These are phyloP conservation scores for Phanerotoma sp. DNA, from an alignment of 2,888 invertebrate species.

Conservation along the genomic window DNA sequence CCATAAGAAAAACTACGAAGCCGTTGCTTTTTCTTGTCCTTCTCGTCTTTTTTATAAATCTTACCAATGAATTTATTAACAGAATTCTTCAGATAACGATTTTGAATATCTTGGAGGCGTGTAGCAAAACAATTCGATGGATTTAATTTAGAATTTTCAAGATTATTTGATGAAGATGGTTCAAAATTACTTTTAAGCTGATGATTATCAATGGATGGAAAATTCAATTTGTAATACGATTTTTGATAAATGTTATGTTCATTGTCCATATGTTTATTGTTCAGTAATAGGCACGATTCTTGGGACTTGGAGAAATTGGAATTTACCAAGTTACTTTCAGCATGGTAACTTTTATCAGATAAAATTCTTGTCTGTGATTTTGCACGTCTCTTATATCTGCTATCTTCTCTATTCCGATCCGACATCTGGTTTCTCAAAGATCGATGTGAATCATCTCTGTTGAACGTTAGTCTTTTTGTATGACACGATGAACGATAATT, in stretches of 20 bases:
- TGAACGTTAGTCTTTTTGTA: slow-evolving; percentile 36
- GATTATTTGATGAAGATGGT: slow-evolving; percentile 1
- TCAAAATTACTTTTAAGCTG: neutral
- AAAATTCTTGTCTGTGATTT: slow-evolving; percentile 51
- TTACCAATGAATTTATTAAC: slow-evolving; percentile 70
- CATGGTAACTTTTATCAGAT: slow-evolving; percentile 32
- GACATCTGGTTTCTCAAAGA: slow-evolving; percentile 48
- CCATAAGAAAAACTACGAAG: slow-evolving; percentile 75
- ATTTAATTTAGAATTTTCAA: slow-evolving; percentile 40
- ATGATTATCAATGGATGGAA: slow-evolving; percentile 5
- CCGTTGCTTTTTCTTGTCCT: slow-evolving; percentile 46
- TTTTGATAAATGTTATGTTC: too few relatives aligned
- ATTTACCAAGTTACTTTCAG: slow-evolving; percentile 44
- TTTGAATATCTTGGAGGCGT: slow-evolving; percentile 72
- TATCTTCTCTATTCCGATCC: slow-evolving; percentile 43
- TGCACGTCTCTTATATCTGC: slow-evolving; percentile 48
- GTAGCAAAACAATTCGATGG: slow-evolving; percentile 64
- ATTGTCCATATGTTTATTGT: slow-evolving; percentile 31
- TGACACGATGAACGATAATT: slow-evolving; percentile 49
- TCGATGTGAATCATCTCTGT: slow-evolving; percentile 44
- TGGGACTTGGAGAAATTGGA: slow-evolving; percentile 38
- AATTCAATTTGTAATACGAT: too few relatives aligned
- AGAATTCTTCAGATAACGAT: slow-evolving; percentile 68
- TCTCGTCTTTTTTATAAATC: slow-evolving; percentile 60
- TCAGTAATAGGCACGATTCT: slow-evolving; percentile 29